phyloP scores from a whole-genome alignment of 1,140 invertebrate species.

The Zaprionus camerounensis region DNA sequence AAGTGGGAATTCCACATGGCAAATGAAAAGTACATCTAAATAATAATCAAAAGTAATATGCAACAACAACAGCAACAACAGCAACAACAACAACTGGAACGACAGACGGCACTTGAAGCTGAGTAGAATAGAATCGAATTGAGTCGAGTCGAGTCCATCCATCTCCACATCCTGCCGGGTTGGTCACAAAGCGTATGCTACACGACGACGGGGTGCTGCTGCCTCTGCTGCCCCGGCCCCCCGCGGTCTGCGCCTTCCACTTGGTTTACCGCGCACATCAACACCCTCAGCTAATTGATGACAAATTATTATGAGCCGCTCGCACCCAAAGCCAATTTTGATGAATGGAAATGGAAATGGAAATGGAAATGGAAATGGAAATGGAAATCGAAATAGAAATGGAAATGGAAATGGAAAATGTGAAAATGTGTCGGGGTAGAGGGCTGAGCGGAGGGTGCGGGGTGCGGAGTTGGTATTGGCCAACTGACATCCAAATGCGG shows the following conservation, averaged over 20 bases:
- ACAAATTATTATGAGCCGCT: slow-evolving; percentile 79
- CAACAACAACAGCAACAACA: slow-evolving; percentile 50
- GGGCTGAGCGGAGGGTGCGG: background rate
- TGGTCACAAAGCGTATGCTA: slow-evolving; percentile 66
- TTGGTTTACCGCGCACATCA: slow-evolving; percentile 82
- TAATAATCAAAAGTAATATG: slow-evolving; percentile 80
- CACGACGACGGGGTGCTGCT: slow-evolving; percentile 63
- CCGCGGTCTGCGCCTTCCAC: slow-evolving; percentile 55
- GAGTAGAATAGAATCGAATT: slow-evolving; percentile 9
- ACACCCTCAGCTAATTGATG: slow-evolving; percentile 82
- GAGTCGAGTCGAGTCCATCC: slow-evolving; percentile 38
- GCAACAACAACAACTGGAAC: slow-evolving; percentile 32
- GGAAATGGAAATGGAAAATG: slow-evolving; percentile 39
- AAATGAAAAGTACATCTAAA: slow-evolving; percentile 76
- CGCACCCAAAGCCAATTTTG: slow-evolving; percentile 81
- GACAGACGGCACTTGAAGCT: slow-evolving; percentile 46
- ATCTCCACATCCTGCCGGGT: slow-evolving; percentile 9
- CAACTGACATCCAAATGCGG: slow-evolving; percentile 53
- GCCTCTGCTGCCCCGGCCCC: background rate
- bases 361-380: slow-evolving; percentile 34
- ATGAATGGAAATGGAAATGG: slow-evolving; percentile 65
- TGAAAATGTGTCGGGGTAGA: slow-evolving; percentile 26
- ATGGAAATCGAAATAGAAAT: slow-evolving; percentile 43
- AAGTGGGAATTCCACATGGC: slow-evolving; percentile 57
- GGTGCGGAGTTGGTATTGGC: slow-evolving; percentile 28